phyloP scores from a whole-genome alignment of 2,888 invertebrate genomes.

The Harpalus rubripes region DNA sequence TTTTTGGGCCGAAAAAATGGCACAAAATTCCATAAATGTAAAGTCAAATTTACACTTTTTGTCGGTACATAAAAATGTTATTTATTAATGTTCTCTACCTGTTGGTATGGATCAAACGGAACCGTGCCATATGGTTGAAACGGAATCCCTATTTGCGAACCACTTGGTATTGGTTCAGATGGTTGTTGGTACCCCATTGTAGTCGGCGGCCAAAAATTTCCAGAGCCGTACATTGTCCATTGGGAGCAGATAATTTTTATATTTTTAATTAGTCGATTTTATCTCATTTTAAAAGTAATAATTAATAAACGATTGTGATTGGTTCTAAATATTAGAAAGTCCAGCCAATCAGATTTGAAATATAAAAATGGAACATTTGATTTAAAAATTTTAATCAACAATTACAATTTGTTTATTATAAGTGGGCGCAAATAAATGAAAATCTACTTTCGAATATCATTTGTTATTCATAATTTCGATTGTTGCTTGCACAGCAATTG shows the following conservation, averaged over 20 bases:
- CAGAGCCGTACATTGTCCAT: conserved; percentile 41
- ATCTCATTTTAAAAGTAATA: background rate
- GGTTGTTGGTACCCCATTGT: conserved; percentile 47
- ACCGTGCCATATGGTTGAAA: conserved; percentile 63
- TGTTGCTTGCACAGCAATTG: conserved; percentile 23
- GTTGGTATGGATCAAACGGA: conserved; percentile 64
- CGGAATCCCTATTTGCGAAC: conserved; percentile 48
- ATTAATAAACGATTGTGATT: background rate
- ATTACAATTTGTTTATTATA: background rate
- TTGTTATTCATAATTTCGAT: conserved; percentile 55
- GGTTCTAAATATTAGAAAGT: background rate
- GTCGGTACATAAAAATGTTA: too few species aligned
- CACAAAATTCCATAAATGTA: too few species aligned
- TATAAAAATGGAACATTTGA: conserved; percentile 38
- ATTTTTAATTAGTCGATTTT: background rate
- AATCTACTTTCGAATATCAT: conserved; percentile 31
- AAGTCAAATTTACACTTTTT: too few species aligned
- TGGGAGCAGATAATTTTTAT: background rate
- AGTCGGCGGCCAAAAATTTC: conserved; percentile 49
- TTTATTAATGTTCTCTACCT: conserved; percentile 23
- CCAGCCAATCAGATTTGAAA: conserved; percentile 10
- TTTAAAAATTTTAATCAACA: background rate
- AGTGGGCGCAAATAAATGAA: conserved; percentile 12
- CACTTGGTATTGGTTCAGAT: conserved; percentile 28
- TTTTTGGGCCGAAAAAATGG: too few species aligned